Conservation (phyloP, 2,888 invertebrate species). For the Therioaphis trifolii region DNA sequence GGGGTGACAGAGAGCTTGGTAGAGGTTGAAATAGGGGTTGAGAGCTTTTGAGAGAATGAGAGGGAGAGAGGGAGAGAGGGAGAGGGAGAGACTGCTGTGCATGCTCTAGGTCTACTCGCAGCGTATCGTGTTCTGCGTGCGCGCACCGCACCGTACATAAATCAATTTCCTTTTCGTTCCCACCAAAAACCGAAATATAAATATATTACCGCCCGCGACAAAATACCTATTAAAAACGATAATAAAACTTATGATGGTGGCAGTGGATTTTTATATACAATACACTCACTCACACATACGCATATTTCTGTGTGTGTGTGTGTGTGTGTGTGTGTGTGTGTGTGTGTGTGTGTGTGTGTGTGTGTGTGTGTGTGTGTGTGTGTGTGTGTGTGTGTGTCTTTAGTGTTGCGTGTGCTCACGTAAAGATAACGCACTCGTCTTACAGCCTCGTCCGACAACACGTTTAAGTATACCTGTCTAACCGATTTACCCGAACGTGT, state of each 20-base stretch:
- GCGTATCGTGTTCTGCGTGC: constrained; percentile 33
- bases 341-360: no score
- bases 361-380: no score
- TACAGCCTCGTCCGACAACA: background rate
- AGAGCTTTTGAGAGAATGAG: background rate
- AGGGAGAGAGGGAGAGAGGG: background rate
- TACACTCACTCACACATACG: background rate
- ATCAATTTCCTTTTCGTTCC: constrained; percentile 23
- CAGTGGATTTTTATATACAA: constrained; percentile 8
- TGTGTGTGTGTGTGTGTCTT: no score
- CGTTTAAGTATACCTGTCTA: background rate
- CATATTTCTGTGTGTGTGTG: no score
- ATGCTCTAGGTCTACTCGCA: background rate
- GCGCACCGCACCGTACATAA: constrained; percentile 11
- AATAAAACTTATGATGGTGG: background rate
- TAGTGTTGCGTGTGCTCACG: background rate
- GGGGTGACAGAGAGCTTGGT: background rate
- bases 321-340: background rate
- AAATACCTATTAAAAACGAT: constrained; percentile 31
- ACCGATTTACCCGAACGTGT: background rate
- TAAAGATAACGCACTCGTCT: constrained; percentile 9
- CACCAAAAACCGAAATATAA: constrained; percentile 23
- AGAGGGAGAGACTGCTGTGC: background rate
- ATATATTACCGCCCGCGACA: background rate
- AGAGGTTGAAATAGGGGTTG: background rate